phyloP scores from a whole-genome alignment of 1,140 invertebrate genomes.

The Drosophila kohkoa region DNA sequence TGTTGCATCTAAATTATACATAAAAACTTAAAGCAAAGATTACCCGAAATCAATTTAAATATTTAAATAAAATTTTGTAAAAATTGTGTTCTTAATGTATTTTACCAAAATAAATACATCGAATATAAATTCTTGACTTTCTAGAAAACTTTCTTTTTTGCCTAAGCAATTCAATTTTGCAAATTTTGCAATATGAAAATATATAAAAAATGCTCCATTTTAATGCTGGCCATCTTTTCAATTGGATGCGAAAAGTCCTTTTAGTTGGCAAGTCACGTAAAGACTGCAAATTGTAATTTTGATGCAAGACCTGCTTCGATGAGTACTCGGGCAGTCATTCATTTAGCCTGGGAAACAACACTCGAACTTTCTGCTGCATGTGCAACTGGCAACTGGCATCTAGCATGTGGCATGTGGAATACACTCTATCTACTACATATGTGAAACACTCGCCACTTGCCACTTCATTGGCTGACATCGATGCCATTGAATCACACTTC shows the following conservation, averaged over 20 bases:
- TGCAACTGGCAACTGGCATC: constrained; percentile 3
- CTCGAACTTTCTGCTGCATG: constrained; percentile 44
- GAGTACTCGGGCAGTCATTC: constrained; percentile 2
- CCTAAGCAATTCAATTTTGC: too few species aligned
- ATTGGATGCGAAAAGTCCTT: background rate
- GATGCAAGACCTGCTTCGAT: constrained; percentile 14
- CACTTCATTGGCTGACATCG: constrained; percentile 62
- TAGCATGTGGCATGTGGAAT: background rate
- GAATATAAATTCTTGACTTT: background rate
- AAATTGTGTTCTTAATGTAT: background rate
- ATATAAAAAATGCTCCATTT: background rate
- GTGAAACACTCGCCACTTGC: constrained; percentile 54
- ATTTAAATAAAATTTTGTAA: too few species aligned
- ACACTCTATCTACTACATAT: constrained; percentile 16
- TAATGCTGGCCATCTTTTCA: background rate
- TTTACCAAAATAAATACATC: background rate
- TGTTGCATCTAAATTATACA: too few species aligned
- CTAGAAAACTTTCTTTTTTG: too few species aligned
- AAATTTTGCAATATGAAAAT: too few species aligned
- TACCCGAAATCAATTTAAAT: too few species aligned
- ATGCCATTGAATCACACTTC: constrained; percentile 63
- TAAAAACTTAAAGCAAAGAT: too few species aligned
- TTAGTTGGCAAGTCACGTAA: constrained; percentile 67
- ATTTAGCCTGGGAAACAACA: constrained; percentile 56
- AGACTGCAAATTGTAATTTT: constrained; percentile 51